Conservation (phyloP, 2,113 vertebrate genomes). For the Pelvicachromis taeniatus region DNA sequence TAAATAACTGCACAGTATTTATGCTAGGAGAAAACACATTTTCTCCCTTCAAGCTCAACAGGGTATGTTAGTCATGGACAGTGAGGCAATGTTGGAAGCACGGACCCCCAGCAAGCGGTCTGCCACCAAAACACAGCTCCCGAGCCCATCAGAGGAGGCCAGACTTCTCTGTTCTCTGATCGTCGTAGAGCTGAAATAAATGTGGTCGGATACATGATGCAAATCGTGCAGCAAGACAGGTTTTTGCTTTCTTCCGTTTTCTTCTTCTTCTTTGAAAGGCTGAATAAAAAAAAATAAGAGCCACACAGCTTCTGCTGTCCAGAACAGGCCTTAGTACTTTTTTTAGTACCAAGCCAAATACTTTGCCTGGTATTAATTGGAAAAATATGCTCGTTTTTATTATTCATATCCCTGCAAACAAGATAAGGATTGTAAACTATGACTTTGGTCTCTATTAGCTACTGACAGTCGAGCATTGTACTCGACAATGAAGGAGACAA, state of each 20-base stretch:
- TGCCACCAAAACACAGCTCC: constrained; percentile 31
- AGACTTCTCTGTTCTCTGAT: neutral
- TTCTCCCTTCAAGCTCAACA: constrained; percentile 53
- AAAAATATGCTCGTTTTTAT: neutral
- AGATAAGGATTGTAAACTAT: neutral
- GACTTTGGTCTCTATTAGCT: neutral
- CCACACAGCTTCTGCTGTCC: neutral
- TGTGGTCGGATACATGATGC: neutral
- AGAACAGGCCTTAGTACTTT: neutral
- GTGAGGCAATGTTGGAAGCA: constrained; percentile 49
- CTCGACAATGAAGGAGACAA: neutral
- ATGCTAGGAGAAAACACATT: constrained; percentile 55
- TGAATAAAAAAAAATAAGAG: neutral
- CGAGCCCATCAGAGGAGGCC: neutral
- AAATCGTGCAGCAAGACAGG: neutral
- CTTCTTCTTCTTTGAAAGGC: neutral
- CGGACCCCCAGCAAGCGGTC: constrained; percentile 29
- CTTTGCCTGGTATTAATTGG: neutral
- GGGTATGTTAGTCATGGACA: constrained; percentile 62
- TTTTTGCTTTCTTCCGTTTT: neutral
- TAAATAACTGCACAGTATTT: constrained; percentile 63
- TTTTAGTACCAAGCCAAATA: neutral
- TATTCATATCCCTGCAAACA: neutral
- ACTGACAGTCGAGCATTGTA: neutral
- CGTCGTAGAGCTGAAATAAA: neutral